These are phyloP conservation scores for Toxonevra muliebris DNA, from an alignment of 2,888 invertebrate genomes.

Conservation along the genomic window DNA sequence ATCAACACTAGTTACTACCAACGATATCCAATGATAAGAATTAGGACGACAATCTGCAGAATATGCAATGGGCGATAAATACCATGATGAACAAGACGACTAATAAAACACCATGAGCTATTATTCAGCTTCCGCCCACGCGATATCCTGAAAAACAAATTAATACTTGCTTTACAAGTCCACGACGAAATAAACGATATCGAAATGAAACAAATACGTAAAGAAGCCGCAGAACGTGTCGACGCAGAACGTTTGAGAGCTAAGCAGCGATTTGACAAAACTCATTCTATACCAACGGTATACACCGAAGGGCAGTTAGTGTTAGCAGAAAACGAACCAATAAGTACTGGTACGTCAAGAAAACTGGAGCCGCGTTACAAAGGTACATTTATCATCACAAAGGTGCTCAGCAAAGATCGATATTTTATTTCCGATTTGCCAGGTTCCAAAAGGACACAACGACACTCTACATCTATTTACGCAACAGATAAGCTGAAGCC, in stretches of 20 bases:
- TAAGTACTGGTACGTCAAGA: conserved; percentile 33
- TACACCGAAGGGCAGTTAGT: conserved; percentile 34
- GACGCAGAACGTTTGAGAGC: conserved; percentile 19
- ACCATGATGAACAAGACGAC: conserved; percentile 6
- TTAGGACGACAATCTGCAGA: no score
- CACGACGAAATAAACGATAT: not conserved
- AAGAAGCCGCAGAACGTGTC: conserved; percentile 1
- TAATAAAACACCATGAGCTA: conserved; percentile 8
- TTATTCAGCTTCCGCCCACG: conserved; percentile 27
- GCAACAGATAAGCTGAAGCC: conserved; percentile 39
- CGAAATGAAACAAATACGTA: conserved; percentile 5
- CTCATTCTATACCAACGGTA: conserved; percentile 22
- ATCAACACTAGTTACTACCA: no score
- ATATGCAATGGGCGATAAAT: conserved; percentile 10
- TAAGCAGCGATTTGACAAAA: conserved; percentile 27
- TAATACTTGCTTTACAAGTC: conserved; percentile 13
- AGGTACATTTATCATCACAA: conserved; percentile 41
- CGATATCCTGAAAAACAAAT: conserved; percentile 25
- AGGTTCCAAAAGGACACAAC: conserved; percentile 35
- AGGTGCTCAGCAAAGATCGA: conserved; percentile 39
- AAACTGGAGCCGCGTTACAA: conserved; percentile 42
- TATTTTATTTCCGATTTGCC: conserved; percentile 44
- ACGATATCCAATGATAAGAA: no score
- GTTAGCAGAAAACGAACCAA: conserved; percentile 32
- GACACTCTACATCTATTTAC: conserved; percentile 40